phyloP scores from a whole-genome alignment of 2,113 vertebrate genomes.

The Macquaria ambigua region DNA sequence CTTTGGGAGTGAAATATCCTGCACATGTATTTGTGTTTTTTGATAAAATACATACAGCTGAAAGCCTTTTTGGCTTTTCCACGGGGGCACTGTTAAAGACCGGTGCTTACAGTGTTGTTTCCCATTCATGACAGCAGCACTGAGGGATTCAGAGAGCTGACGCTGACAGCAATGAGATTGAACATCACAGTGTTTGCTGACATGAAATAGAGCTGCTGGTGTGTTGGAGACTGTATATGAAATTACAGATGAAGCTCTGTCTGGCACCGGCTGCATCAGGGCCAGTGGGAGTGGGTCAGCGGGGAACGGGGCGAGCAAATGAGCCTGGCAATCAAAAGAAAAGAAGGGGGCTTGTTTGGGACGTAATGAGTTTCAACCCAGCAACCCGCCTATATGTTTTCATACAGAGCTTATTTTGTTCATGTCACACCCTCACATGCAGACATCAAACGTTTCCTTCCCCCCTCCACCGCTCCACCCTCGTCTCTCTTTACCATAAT shows the following conservation, averaged over 20 bases:
- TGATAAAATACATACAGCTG: not conserved
- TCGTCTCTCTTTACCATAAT: conserved; percentile 61
- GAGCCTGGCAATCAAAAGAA: conserved; percentile 22
- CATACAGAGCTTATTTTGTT: conserved; percentile 60
- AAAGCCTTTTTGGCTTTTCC: not conserved
- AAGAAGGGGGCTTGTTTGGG: conserved; percentile 49
- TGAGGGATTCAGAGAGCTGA: not conserved
- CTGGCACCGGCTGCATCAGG: conserved; percentile 29
- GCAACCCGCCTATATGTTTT: conserved; percentile 46
- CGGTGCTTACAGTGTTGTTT: conserved; percentile 10
- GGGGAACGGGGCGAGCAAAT: not conserved
- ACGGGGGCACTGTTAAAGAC: not conserved
- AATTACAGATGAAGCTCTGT: conserved; percentile 59
- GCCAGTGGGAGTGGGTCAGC: conserved; percentile 14
- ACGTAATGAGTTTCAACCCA: conserved; percentile 46
- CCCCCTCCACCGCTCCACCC: conserved; percentile 23
- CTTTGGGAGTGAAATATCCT: not conserved
- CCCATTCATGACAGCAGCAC: conserved; percentile 1
- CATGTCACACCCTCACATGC: conserved; percentile 53
- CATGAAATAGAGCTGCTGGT: conserved; percentile 25
- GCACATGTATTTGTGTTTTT: not conserved
- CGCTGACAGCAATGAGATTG: not conserved
- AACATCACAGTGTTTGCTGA: conserved; percentile 22
- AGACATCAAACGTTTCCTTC: conserved; percentile 63
- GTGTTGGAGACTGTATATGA: not conserved